Conservation (phyloP, 2,888 invertebrate genomes). For the Leptinotarsa haldemani region DNA sequence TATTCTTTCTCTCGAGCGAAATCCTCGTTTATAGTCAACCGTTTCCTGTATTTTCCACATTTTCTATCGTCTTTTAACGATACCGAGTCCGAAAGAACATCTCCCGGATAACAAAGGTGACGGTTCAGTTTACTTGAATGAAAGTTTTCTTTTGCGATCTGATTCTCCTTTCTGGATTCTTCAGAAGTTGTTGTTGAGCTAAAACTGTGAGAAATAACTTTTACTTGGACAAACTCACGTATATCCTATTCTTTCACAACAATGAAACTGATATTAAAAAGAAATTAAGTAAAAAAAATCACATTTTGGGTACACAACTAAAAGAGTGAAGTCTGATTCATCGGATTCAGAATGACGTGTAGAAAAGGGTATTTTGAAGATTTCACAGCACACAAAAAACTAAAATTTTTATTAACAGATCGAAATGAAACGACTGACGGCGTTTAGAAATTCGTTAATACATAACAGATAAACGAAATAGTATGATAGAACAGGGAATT, state of each 20-base stretch:
- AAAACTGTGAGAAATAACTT: slow-evolving; percentile 20
- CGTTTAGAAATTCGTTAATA: too few species aligned
- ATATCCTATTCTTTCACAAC: background rate
- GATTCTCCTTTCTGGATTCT: slow-evolving; percentile 30
- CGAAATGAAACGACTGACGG: too few species aligned
- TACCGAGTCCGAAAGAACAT: slow-evolving; percentile 21
- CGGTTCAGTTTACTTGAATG: slow-evolving; percentile 38
- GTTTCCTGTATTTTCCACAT: slow-evolving; percentile 41
- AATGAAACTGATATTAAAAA: background rate
- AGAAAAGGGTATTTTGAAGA: too few species aligned
- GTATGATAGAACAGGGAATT: too few species aligned
- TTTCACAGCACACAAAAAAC: too few species aligned
- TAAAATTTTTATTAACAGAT: too few species aligned
- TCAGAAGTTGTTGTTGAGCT: slow-evolving; percentile 31
- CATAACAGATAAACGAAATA: too few species aligned
- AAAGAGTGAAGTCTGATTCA: too few species aligned
- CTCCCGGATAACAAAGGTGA: slow-evolving; percentile 25
- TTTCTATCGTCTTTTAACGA: slow-evolving; percentile 37
- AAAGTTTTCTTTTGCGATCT: slow-evolving; percentile 32
- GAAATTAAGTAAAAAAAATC: too few species aligned
- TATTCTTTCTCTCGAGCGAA: slow-evolving; percentile 40
- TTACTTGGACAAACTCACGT: too few species aligned
- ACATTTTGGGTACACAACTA: too few species aligned
- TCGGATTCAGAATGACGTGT: too few species aligned
- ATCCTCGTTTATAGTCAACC: slow-evolving; percentile 40